Evolutionary conservation across 2,888 invertebrate species (phyloP), one percentile per base, ranked within the genome.

Genomic region (Kryphioiulus occultus): DNA sequence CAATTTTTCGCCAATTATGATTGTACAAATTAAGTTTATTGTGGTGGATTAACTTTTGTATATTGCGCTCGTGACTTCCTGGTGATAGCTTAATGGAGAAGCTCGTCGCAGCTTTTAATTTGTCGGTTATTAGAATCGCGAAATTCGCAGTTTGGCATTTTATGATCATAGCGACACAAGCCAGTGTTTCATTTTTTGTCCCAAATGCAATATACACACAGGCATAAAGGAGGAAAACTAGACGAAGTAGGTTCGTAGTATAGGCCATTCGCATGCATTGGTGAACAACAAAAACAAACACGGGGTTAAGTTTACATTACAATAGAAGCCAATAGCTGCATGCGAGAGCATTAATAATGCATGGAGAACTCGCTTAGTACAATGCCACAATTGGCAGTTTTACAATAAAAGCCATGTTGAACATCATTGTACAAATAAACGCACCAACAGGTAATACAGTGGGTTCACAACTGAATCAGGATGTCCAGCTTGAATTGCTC

Each of bases 401-500:
- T 68, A 68, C 68, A 68, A 68, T 68, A 68, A 68, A 68, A 68
- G 68, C 26, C 26, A 68, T 68, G 68, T 68, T 22, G 10, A 9
- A 68, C 68, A 22, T 68, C 22, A 68, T 68, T 68, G 12, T 68
- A 22, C 68, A 26, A 68, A 26, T 68, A 26, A 78, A 30, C 78
- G 30, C 78, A 78, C 15, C 78, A 30, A 78, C 78, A 78, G 78
- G 26, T 17, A 68, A 68, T 68, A 22, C 15, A 26, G 78, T 78
- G 12, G 22, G 59, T 68, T 0, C 59, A 68, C 59, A 22, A 1
- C 30, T 3, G 12, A 78, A 78, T 78, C 26, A 78, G 78, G 78
- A 78, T 78, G 78, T 78, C 78, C 78, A 78, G 78, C 26, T 78
- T 78, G 78, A 78, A 78, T 78, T 30, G 30, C 26, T 78, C 78